Percentiles rank a stretch among this genome's conserved stretches.
Evolutionary conservation across 2,888 invertebrate species (phyloP).

Genomic region (Tetragonula carbonaria): DNA sequence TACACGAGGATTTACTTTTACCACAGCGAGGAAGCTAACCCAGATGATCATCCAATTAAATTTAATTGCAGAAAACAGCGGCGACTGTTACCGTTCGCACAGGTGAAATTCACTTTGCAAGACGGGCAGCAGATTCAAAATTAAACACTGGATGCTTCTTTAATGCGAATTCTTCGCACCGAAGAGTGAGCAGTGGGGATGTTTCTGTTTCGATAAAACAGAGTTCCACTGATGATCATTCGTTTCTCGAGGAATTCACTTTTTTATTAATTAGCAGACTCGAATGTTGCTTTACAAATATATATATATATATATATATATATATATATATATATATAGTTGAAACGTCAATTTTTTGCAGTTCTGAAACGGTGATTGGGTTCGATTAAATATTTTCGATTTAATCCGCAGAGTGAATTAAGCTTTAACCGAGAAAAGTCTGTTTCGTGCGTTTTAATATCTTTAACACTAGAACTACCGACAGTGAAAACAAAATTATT

Average conservation of each 20-base stretch:
- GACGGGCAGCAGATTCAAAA: not conserved
- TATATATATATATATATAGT: not conserved
- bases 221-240: not conserved
- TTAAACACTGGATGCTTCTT: not conserved
- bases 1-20: slow-evolving; percentile 16
- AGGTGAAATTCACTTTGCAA: not conserved
- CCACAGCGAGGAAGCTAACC: slow-evolving; percentile 2
- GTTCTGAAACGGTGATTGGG: not conserved
- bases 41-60: slow-evolving; percentile 8
- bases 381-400: not conserved
- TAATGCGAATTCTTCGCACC: not conserved
- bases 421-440: not conserved
- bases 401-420: not conserved
- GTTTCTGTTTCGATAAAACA: not conserved
- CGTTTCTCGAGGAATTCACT: not conserved
- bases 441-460: not conserved
- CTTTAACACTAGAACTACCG: too few species aligned
- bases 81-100: not conserved
- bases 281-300: not conserved
- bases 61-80: not conserved
- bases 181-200: not conserved
- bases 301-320: too few species aligned
- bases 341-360: not conserved
- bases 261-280: not conserved
- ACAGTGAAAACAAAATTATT: too few species aligned